These are phyloP conservation scores for Probosciger aterrimus DNA, from an alignment of 2,113 vertebrate genomes.

Conservation along the genomic window DNA sequence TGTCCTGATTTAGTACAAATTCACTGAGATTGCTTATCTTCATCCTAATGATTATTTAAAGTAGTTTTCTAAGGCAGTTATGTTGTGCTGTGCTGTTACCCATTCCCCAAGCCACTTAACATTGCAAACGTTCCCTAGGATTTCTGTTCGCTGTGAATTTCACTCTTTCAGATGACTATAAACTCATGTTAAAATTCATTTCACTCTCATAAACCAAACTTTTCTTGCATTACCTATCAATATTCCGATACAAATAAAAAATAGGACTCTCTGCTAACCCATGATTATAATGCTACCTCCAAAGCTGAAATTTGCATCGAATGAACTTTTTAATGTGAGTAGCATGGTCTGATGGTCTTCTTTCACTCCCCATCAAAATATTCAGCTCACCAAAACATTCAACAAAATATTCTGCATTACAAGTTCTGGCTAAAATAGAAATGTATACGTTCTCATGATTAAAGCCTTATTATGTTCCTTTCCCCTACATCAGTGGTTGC, in stretches of 20 bases:
- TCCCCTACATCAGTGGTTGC: neutral
- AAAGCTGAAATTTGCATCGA: neutral
- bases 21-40: neutral
- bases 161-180: neutral
- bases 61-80: neutral
- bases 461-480: neutral
- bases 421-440: neutral
- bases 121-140: neutral
- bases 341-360: neutral
- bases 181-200: neutral
- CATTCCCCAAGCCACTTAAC: neutral
- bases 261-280: neutral
- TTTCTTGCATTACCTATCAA: neutral
- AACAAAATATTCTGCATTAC: neutral
- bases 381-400: neutral
- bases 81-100: neutral
- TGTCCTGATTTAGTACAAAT: neutral
- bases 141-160: neutral
- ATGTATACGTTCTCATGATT: neutral
- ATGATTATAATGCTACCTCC: neutral
- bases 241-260: neutral
- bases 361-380: neutral
- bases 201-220: neutral
- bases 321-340: neutral
- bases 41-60: neutral